These are phyloP conservation scores for Anguilla megastoma DNA, from an alignment of 2,797 vertebrate genomes.

Conservation along the genomic window DNA sequence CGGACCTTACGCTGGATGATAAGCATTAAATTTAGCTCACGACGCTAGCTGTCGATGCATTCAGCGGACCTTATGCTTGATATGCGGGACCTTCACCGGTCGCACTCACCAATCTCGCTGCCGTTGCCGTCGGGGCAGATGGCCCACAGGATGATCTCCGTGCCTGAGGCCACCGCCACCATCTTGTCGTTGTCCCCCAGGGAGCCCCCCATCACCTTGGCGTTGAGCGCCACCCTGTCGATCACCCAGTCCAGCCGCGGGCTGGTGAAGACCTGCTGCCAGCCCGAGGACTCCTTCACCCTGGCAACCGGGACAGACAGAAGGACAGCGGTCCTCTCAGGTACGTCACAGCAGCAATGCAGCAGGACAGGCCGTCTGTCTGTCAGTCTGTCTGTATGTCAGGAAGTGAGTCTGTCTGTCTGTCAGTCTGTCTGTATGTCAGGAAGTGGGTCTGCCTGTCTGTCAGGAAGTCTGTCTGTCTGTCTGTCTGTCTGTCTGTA, in stretches of 20 bases:
- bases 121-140: conserved; percentile 83
- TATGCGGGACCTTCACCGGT: too few relatives aligned
- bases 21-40: too few relatives aligned
- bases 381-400: too few relatives aligned
- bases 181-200: conserved; percentile 90
- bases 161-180: conserved; percentile 83
- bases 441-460: too few relatives aligned
- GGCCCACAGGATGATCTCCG: conserved; percentile 88
- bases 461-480: too few relatives aligned
- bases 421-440: too few relatives aligned
- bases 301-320: conserved; percentile 56
- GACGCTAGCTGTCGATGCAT: too few relatives aligned
- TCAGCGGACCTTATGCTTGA: too few relatives aligned
- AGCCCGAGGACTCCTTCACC: conserved; percentile 87
- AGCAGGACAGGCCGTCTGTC: not conserved
- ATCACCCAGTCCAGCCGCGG: conserved; percentile 88
- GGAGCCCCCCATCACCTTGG: conserved; percentile 83
- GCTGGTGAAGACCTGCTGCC: conserved; percentile 90
- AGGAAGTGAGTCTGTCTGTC: too few relatives aligned
- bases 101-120: conserved; percentile 81
- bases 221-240: conserved; percentile 85
- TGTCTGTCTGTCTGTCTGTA: too few relatives aligned
- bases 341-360: not conserved
- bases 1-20: too few relatives aligned
- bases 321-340: not conserved